Evolutionary conservation across 2,113 vertebrate species (phyloP).

Genomic region (Erythrocebus patas): DNA sequence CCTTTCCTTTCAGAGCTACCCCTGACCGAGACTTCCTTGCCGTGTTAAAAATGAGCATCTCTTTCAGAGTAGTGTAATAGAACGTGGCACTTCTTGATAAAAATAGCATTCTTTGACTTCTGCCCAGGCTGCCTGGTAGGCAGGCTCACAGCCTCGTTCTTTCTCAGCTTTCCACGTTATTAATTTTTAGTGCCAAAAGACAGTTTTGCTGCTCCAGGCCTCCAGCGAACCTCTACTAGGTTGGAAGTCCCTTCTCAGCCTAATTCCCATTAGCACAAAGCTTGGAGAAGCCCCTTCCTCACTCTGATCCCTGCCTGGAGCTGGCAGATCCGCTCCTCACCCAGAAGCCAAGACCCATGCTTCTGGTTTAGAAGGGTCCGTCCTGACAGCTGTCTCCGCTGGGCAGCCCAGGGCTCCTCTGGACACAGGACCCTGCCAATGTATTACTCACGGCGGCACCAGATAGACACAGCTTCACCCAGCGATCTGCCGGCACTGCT

Average conservation of each 20-base stretch:
- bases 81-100: conserved; percentile 75
- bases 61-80: conserved; percentile 64
- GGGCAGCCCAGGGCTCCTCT: background rate
- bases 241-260: background rate
- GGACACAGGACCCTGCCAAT: background rate
- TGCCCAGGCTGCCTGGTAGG: conserved; percentile 78
- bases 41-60: conserved; percentile 35
- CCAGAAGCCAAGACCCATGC: fast-evolving
- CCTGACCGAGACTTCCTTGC: background rate
- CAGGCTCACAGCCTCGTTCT: conserved; percentile 39
- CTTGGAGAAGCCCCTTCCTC: fast-evolving
- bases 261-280: background rate
- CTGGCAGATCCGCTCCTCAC: background rate
- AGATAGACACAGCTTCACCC: background rate
- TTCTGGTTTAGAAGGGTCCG: background rate
- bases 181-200: conserved; percentile 38
- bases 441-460: background rate
- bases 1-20: background rate
- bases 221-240: background rate
- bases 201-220: background rate
- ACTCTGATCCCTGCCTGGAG: background rate
- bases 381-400: background rate
- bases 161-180: background rate
- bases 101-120: conserved; percentile 78
- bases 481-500: fast-evolving